A percentile compares a stretch with the other conserved stretches of the same genome.
These are phyloP conservation scores for Muntiacus reevesi DNA, from an alignment of 2,113 vertebrate species.

Conservation along the genomic window DNA sequence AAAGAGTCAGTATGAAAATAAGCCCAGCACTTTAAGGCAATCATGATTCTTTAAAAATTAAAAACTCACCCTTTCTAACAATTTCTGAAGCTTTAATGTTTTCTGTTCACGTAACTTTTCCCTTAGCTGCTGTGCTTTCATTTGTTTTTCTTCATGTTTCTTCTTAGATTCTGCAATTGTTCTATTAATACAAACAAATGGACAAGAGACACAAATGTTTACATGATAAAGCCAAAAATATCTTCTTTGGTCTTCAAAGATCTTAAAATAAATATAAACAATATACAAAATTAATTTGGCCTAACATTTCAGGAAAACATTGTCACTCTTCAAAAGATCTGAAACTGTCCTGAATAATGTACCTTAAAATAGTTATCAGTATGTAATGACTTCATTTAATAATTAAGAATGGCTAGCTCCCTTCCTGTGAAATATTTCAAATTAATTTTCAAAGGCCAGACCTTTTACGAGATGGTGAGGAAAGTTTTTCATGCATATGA, in stretches of 20 bases:
- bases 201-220: constrained; percentile 48
- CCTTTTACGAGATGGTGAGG: constrained; percentile 98
- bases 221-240: background rate
- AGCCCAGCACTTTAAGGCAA: background rate
- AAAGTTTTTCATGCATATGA: constrained; percentile 99
- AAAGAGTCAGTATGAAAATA: background rate
- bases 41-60: background rate
- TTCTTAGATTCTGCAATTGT: constrained; percentile 99
- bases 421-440: background rate
- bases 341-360: background rate
- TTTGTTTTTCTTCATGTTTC: constrained; percentile 99
- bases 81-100: constrained; percentile 96
- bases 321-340: background rate
- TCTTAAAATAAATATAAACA: constrained; percentile 16
- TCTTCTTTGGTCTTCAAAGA: constrained; percentile 26
- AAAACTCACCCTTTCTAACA: constrained; percentile 94
- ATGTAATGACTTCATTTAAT: background rate
- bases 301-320: background rate
- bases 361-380: background rate
- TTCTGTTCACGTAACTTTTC: constrained; percentile 98
- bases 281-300: background rate
- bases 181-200: constrained; percentile 82
- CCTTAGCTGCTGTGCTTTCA: constrained; percentile 97
- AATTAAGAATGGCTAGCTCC: background rate
- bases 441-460: constrained; percentile 58